Evolutionary conservation across 2,888 invertebrate genomes (phyloP), one percentile per base, ranked within the genome.

Genomic region (Hemistola chrysoprasaria): DNA sequence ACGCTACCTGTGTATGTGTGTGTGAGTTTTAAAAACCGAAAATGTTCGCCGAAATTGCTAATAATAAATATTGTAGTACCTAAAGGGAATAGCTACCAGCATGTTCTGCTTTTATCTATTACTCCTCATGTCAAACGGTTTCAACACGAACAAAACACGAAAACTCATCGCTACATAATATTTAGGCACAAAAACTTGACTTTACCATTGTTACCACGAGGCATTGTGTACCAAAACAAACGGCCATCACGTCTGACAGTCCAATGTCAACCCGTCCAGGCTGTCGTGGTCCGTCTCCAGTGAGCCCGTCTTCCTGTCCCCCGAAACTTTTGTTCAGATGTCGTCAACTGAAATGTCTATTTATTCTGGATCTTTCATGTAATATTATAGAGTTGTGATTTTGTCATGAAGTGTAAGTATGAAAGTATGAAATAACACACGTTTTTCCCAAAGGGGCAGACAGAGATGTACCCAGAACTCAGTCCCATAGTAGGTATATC

Each of bases 251-350:
- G 47, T 46, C 29, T 47, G 55, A 50, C 58, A 53, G 37, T 53
- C 47, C 47, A 43, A 55, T 52, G 61, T 60, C 56, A 45, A 44
- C 33, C 34, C 50, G 58, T 50, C 66, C 62, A 62, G 53, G 38
- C 54, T 54, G 36, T 33, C 38, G 31, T 48, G 65, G 59, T 47
- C 65, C 50, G 50, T 58, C 51, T 55, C 49, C 45, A 40, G 40
- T 48, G 46, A 38, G 23, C 40, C 37, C 47, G 58, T 16, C 51
- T 60, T 62, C 58, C 55, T 55, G 47, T 54, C 30, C 29, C 35
- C 42, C 16, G 52, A 54, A 56, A 44, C 56, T 48, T 56, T 67
- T 66, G 64, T 69, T 55, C 34, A 23, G 28, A 28, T 59, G 56
- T 59, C 57, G 46, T 40, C 38, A 24, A 21, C 37, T 39, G 31